Evolutionary conservation across 2,888 invertebrate genomes (phyloP).

Genomic region (Hedychridium roseum): DNA sequence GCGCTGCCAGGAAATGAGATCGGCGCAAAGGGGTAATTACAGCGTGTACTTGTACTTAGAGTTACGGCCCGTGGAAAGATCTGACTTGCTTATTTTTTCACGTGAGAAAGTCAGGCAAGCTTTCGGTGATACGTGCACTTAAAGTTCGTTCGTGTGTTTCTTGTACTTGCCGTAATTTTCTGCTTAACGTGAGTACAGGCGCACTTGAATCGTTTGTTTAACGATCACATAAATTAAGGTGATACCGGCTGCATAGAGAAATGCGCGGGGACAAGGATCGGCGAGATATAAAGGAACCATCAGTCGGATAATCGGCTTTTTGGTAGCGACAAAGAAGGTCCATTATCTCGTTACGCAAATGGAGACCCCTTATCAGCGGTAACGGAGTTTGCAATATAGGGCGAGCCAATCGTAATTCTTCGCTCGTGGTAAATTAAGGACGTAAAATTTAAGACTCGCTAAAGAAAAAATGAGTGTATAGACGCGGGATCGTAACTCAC

Average conservation of each 20-base stretch:
- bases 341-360: slow-evolving; percentile 54
- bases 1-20: too few relatives aligned
- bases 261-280: slow-evolving; percentile 19
- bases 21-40: too few relatives aligned
- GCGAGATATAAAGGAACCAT: slow-evolving; percentile 29
- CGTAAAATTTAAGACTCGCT: background rate
- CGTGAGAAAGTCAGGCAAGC: too few relatives aligned
- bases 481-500: slow-evolving; percentile 7
- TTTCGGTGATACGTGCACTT: too few relatives aligned
- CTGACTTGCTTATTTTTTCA: too few relatives aligned
- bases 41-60: too few relatives aligned
- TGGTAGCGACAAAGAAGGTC: slow-evolving; percentile 42
- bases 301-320: slow-evolving; percentile 45
- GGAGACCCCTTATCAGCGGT: slow-evolving; percentile 39
- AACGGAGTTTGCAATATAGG: slow-evolving; percentile 23
- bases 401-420: slow-evolving; percentile 14
- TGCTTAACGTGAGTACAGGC: slow-evolving; percentile 9
- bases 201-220: slow-evolving; percentile 13
- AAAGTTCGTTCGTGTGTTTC: too few relatives aligned
- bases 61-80: too few relatives aligned
- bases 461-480: background rate
- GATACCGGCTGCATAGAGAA: slow-evolving; percentile 11
- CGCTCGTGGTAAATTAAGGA: background rate
- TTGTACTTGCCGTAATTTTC: too few relatives aligned
- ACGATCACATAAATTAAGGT: slow-evolving; percentile 21